Conservation (phyloP, 2,888 invertebrate species). For the Napeogenes sylphis region DNA sequence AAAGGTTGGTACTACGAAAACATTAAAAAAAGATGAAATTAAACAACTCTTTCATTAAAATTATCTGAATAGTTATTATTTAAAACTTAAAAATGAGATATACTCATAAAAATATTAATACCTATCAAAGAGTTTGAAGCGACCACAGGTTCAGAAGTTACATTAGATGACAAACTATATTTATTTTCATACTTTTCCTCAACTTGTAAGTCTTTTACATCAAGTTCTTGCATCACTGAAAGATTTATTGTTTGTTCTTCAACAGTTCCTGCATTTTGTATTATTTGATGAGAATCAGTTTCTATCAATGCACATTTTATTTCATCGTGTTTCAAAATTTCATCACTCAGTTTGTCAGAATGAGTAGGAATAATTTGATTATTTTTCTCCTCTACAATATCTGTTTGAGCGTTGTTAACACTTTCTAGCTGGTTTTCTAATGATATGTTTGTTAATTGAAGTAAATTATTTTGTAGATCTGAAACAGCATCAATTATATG, state of each 20-base stretch:
- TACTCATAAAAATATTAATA: no score
- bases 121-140: no score
- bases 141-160: not conserved
- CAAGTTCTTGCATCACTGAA: no score
- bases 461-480: constrained; percentile 53
- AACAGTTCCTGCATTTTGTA: no score
- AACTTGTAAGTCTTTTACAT: not conserved
- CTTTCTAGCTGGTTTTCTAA: not conserved
- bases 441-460: constrained; percentile 39
- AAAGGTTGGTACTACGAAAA: no score
- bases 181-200: no score
- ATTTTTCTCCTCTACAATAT: not conserved
- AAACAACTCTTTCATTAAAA: no score
- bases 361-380: not conserved
- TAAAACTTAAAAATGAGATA: no score
- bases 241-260: no score
- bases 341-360: not conserved
- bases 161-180: not conserved
- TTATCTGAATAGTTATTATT: no score
- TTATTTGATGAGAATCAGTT: no score
- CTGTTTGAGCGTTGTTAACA: not conserved
- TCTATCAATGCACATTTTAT: not conserved
- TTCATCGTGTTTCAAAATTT: not conserved
- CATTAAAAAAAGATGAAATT: no score
- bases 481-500: constrained; percentile 46